A percentile compares a stretch with the other conserved stretches of the same genome.
Evolutionary conservation across 2,797 vertebrate species (phyloP).

Genomic region (Tapirus indicus): DNA sequence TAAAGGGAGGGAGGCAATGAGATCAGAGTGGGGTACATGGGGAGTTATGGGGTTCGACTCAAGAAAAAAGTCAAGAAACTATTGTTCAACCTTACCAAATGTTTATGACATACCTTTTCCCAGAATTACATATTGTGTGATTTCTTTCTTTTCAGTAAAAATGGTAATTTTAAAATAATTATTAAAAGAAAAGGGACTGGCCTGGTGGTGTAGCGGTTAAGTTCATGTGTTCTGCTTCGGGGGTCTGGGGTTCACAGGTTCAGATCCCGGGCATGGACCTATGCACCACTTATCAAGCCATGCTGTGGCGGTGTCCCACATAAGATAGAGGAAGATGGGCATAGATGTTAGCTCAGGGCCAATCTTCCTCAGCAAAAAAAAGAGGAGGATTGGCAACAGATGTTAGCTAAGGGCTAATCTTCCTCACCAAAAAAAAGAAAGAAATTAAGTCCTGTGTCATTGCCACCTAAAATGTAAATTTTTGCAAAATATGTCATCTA

Average conservation of each 20-base stretch:
- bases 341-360: too few species aligned
- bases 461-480: background rate
- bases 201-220: too few species aligned
- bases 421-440: background rate
- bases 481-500: slow-evolving; percentile 70
- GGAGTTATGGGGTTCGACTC: background rate
- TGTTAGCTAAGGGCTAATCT: too few species aligned
- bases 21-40: background rate
- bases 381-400: too few species aligned
- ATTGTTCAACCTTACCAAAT: background rate
- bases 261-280: too few species aligned
- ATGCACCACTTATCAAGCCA: too few species aligned
- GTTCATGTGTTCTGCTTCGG: too few species aligned
- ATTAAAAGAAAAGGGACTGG: background rate
- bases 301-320: too few species aligned
- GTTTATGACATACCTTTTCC: background rate
- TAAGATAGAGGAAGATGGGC: too few species aligned
- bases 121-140: background rate
- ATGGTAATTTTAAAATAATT: background rate
- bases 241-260: too few species aligned
- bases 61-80: background rate
- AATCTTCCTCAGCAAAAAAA: too few species aligned
- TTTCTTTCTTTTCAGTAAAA: slow-evolving; percentile 33
- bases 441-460: background rate
- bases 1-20: background rate